phyloP scores from a whole-genome alignment of 2,113 vertebrate genomes.

The Poeciliopsis retropinna region DNA sequence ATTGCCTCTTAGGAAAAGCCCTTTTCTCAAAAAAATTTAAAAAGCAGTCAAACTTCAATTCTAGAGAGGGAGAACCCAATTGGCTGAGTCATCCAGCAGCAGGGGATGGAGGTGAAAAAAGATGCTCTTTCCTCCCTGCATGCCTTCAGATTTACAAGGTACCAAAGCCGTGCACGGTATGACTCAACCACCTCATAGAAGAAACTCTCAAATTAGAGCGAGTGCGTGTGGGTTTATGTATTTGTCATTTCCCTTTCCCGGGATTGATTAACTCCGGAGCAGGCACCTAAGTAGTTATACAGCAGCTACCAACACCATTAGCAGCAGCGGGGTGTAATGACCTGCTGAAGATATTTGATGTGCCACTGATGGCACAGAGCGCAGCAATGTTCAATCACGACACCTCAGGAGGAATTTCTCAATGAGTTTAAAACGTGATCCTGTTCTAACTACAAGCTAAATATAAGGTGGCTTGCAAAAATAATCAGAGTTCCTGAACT shows the following conservation, averaged over 20 bases:
- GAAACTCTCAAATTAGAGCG: slow-evolving; percentile 31
- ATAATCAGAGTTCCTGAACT: not conserved
- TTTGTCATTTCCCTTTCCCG: slow-evolving; percentile 17
- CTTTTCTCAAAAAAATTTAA: slow-evolving; percentile 21
- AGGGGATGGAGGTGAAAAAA: slow-evolving; percentile 19
- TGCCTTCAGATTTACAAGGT: slow-evolving; percentile 52
- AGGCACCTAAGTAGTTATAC: slow-evolving; percentile 54
- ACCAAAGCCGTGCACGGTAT: slow-evolving; percentile 25
- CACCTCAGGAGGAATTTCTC: slow-evolving; percentile 46
- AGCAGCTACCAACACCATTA: slow-evolving; percentile 62
- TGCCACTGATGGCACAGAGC: slow-evolving; percentile 51
- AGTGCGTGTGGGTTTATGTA: slow-evolving; percentile 30
- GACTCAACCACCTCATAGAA: slow-evolving; percentile 54
- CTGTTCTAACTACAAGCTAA: slow-evolving; percentile 17
- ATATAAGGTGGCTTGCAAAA: not conserved
- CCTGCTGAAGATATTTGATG: slow-evolving; percentile 53
- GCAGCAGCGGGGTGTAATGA: slow-evolving; percentile 62
- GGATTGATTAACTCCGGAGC: slow-evolving; percentile 48
- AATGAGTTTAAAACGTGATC: slow-evolving; percentile 43
- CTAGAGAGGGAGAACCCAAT: slow-evolving; percentile 48
- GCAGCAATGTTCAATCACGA: slow-evolving; percentile 45
- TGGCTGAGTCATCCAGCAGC: slow-evolving; percentile 70
- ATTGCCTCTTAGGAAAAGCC: slow-evolving; percentile 63
- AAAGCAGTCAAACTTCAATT: slow-evolving; percentile 47
- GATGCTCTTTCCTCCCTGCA: slow-evolving; percentile 26